Evolutionary conservation across 1,140 invertebrate species (phyloP).

Genomic region (Apolygus lucorum): DNA sequence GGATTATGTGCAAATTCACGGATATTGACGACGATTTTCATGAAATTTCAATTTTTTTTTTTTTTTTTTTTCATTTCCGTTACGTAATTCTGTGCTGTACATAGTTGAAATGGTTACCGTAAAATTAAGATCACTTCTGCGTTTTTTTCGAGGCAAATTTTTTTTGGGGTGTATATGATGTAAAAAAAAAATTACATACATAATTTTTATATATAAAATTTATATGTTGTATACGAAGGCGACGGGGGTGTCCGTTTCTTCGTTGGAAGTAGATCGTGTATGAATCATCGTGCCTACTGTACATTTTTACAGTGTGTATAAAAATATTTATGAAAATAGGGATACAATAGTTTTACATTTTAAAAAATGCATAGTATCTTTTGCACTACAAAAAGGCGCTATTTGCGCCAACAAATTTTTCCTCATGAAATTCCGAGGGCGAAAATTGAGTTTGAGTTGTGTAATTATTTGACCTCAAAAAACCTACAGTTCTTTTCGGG

Average conservation of each 20-base stretch:
- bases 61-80: conserved; percentile 21
- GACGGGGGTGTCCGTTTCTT: neutral
- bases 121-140: neutral
- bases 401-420: neutral
- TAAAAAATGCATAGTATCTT: conserved; percentile 6
- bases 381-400: conserved; percentile 1
- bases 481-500: neutral
- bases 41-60: no score
- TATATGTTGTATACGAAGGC: neutral
- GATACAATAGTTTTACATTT: neutral
- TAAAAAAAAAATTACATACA: neutral
- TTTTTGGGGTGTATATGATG: conserved; percentile 10
- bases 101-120: conserved; percentile 22
- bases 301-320: conserved; percentile 11
- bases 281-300: conserved; percentile 13
- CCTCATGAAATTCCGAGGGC: neutral
- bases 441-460: no score
- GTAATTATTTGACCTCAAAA: neutral
- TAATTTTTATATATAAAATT: neutral
- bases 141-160: neutral
- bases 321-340: conserved; percentile 2
- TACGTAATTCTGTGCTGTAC: conserved; percentile 13
- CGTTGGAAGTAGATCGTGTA: neutral
- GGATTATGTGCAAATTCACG: conserved; percentile 18
- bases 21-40: neutral